These are phyloP conservation scores for Asobara japonica DNA, from an alignment of 1,140 invertebrate species.

Conservation along the genomic window DNA sequence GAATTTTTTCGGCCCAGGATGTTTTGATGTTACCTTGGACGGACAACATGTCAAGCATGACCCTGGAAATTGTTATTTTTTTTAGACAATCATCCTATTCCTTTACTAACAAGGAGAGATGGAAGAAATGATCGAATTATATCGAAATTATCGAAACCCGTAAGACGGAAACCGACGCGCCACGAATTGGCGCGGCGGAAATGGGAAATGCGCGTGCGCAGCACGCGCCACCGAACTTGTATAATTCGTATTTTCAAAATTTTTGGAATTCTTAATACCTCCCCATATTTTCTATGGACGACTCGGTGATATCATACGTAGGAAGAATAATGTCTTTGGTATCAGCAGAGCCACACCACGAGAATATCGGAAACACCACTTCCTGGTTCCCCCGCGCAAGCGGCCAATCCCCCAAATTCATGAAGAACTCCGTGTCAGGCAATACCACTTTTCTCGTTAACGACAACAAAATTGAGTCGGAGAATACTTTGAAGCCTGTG, in stretches of 20 bases:
- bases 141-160: too few relatives aligned
- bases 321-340: slow-evolving; percentile 92
- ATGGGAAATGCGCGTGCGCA: too few relatives aligned
- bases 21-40: slow-evolving; percentile 82
- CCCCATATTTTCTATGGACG: slow-evolving; percentile 90
- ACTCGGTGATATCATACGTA: slow-evolving; percentile 94
- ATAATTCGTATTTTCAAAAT: too few relatives aligned
- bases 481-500: slow-evolving; percentile 96
- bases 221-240: too few relatives aligned
- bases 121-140: too few relatives aligned
- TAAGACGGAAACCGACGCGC: too few relatives aligned
- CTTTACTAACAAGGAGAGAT: slow-evolving; percentile 6
- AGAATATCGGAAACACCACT: slow-evolving; percentile 85
- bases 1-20: slow-evolving; percentile 79
- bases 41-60: slow-evolving; percentile 89
- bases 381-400: slow-evolving; percentile 71
- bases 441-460: slow-evolving; percentile 83
- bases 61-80: slow-evolving; percentile 65
- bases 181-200: too few relatives aligned
- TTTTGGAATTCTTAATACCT: slow-evolving; percentile 76
- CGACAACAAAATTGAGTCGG: slow-evolving; percentile 88
- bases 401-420: slow-evolving; percentile 97
- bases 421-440: slow-evolving; percentile 90
- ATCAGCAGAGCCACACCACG: slow-evolving; percentile 92
- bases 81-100: too few relatives aligned